Percentiles rank a stretch among this genome's conserved stretches.
phyloP scores from a whole-genome alignment of 2,797 vertebrate genomes.

The Tadarida brasiliensis region DNA sequence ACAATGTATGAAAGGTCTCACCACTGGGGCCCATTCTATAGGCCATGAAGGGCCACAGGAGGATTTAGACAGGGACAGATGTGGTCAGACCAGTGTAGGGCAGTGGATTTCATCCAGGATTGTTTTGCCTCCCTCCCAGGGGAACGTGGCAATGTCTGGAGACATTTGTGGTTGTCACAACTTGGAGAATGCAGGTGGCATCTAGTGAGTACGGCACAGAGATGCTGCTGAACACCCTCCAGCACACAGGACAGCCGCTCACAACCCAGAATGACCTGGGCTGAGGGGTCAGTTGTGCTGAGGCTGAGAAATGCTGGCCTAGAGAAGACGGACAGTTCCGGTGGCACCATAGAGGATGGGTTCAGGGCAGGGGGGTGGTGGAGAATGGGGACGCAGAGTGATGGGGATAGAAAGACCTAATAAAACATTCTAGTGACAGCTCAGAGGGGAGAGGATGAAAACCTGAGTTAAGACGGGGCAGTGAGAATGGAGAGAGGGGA shows the following conservation, averaged over 20 bases:
- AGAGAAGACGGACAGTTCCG: not conserved
- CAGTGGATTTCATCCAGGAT: not conserved
- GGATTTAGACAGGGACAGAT: not conserved
- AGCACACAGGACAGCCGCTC: not conserved
- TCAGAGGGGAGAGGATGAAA: not conserved
- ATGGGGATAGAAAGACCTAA: not conserved
- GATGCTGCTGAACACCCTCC: not conserved
- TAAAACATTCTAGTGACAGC: not conserved
- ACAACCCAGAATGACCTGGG: too few species aligned
- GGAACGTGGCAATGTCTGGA: not conserved
- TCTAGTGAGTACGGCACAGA: not conserved
- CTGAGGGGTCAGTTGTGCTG: not conserved
- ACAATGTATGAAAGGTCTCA: fast-evolving
- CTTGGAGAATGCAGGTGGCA: not conserved
- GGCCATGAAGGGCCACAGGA: not conserved
- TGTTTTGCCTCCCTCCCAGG: not conserved
- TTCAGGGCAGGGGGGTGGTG: fast-evolving
- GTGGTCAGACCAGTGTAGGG: not conserved
- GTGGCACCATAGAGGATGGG: not conserved
- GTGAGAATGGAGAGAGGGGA: not conserved
- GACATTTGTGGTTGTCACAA: not conserved
- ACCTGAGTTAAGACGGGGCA: not conserved
- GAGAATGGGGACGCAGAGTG: not conserved
- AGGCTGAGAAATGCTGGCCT: not conserved
- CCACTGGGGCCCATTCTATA: not conserved